Base-by-base conservation (phyloP, 2,797 vertebrate genomes). In the Silurus aristotelis region DNA sequence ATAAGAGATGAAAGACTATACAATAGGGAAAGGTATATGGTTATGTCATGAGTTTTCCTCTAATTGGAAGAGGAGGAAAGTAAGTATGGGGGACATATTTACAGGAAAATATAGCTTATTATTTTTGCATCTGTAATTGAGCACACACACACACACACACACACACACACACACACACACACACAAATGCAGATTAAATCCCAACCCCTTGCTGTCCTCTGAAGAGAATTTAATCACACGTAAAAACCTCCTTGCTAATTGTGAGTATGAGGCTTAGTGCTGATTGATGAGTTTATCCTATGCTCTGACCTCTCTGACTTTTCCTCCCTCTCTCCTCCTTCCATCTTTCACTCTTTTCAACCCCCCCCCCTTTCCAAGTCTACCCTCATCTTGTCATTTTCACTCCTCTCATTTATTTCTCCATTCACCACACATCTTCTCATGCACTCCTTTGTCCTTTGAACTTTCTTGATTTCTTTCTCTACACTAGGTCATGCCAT, bases 221-320 rank as follows among this genome's bases (percentile, higher is more conserved):
- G 88, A 90, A 90, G 91, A 92, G 91, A 90, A 93, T 94, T 94
- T 94, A 95, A 95, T 95, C 92, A 94, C 90, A 91, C 91, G 90
- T 58, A 3, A 88, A 5, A 88, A 82, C 88, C 87, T 84, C 85
- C 82, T 80, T 68, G n/a, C 89, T 93, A 94, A 94, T 94, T 94
- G 85, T 90, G 88, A 91, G 90, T 91, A 91, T 92, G 92, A 92
- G 91, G 88, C 89, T 90, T 88, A 87, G 91, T 89, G 89, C 89
- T 91, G 90, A 91, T 88, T 93, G 92, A 94, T 92, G 91, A 93
- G 91, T 92, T 92, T 91, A 92, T 92, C 90, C 80, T 86, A 90
- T 85, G 89, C 89, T 88, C 73, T 72, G 91, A 89, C 88, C 87
- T 80, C 81, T 72, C 27, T 85, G 68, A 80, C 84, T 77, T 81